phyloP scores from a whole-genome alignment of 2,113 vertebrate genomes.

The Leucopternis melanops region DNA sequence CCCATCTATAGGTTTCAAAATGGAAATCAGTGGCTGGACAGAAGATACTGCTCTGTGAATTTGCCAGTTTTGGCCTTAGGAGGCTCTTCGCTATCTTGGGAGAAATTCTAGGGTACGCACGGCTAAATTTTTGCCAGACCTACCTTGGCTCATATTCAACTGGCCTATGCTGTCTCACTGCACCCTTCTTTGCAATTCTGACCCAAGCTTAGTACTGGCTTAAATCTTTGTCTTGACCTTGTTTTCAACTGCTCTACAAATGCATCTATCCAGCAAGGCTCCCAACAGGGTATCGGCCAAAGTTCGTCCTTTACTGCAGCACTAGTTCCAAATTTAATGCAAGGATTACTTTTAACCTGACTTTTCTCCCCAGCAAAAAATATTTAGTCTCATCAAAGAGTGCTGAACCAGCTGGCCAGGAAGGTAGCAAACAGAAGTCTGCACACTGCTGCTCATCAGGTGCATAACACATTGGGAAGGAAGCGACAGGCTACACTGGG shows the following conservation, averaged over 20 bases:
- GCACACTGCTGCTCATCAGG: background rate
- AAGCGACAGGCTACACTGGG: background rate
- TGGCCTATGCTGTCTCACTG: fast-evolving
- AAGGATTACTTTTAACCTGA: background rate
- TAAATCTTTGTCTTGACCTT: background rate
- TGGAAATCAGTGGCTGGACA: background rate
- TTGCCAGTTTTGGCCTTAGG: background rate
- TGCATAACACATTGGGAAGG: background rate
- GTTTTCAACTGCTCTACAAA: background rate
- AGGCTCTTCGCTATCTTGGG: background rate
- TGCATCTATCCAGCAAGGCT: background rate
- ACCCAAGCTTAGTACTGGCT: background rate
- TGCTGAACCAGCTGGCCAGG: background rate
- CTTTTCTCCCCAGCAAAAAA: background rate
- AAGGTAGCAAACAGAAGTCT: background rate
- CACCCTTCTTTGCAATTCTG: background rate
- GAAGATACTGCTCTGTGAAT: background rate
- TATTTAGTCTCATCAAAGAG: background rate
- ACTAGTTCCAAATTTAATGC: background rate
- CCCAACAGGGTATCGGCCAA: fast-evolving
- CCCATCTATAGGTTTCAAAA: background rate
- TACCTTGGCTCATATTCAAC: background rate
- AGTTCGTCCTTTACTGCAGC: background rate
- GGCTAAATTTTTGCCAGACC: background rate
- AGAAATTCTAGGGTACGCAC: background rate